Evolutionary conservation across 2,113 vertebrate species (phyloP).

Genomic region (Otus sunia): DNA sequence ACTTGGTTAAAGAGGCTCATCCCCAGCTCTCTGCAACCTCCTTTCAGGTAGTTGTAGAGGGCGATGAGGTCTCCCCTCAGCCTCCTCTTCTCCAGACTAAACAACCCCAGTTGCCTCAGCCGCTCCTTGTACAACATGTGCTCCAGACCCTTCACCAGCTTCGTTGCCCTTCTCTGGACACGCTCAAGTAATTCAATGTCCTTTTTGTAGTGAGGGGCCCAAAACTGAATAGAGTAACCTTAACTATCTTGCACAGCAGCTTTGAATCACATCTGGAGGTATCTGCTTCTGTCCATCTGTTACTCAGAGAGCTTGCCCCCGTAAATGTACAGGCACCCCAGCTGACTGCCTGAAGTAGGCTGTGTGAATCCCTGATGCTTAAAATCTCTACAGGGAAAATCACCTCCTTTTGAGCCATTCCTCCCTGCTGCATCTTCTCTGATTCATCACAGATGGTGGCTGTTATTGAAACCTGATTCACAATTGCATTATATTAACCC

Average conservation of each 20-base stretch:
- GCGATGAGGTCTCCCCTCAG: too few species aligned
- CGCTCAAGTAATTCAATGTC: too few species aligned
- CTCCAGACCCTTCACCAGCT: too few species aligned
- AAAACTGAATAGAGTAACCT: neutral
- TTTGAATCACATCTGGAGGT: neutral
- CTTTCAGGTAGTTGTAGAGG: too few species aligned
- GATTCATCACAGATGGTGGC: constrained; percentile 31
- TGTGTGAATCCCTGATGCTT: neutral
- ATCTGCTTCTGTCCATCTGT: neutral
- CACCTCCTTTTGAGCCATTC: neutral
- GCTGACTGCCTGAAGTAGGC: neutral
- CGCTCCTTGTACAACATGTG: too few species aligned
- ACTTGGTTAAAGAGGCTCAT: too few species aligned
- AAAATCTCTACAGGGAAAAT: neutral
- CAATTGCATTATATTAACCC: neutral
- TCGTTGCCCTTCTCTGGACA: too few species aligned
- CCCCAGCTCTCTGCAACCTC: too few species aligned
- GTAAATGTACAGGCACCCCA: neutral
- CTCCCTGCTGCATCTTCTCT: neutral
- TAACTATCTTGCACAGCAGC: neutral
- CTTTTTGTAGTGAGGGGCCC: too few species aligned
- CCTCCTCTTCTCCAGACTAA: too few species aligned
- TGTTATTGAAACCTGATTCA: constrained; percentile 9
- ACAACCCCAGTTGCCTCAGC: too few species aligned
- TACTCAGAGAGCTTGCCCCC: neutral